Percentiles rank a stretch among this genome's conserved stretches.
Evolutionary conservation across 1,140 invertebrate species (phyloP).

Genomic region (Adoxophyes honmai): DNA sequence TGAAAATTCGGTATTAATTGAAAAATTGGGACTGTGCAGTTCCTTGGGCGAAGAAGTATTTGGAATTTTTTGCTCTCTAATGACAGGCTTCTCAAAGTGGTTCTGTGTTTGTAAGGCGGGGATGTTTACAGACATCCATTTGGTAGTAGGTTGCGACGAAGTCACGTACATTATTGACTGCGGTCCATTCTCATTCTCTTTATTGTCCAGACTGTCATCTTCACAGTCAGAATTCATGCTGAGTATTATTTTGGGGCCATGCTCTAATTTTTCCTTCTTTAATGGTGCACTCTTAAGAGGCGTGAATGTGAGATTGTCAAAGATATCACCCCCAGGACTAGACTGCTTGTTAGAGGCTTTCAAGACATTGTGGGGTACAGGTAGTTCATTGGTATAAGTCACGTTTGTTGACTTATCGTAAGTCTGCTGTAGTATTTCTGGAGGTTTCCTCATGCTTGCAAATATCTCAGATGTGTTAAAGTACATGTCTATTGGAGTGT

Average conservation of each 20-base stretch:
- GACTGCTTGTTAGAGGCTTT: slow-evolving; percentile 54
- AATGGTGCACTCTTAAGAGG: slow-evolving; percentile 45
- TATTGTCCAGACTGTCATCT: slow-evolving; percentile 54
- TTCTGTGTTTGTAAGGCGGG: slow-evolving; percentile 32
- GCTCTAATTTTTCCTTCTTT: slow-evolving; percentile 52
- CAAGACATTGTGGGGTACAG: slow-evolving; percentile 40
- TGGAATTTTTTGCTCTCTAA: slow-evolving; percentile 54
- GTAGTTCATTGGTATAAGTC: slow-evolving; percentile 24
- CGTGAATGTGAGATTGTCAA: slow-evolving; percentile 65
- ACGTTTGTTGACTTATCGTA: slow-evolving; percentile 48
- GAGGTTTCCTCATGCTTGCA: slow-evolving; percentile 41
- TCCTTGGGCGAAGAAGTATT: slow-evolving; percentile 70
- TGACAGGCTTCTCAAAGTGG: slow-evolving; percentile 39
- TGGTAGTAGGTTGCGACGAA: slow-evolving; percentile 44
- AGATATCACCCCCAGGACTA: slow-evolving; percentile 44
- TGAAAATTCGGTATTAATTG: slow-evolving; percentile 67
- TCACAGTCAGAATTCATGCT: slow-evolving; percentile 61
- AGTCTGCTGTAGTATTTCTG: slow-evolving; percentile 44
- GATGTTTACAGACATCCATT: slow-evolving; percentile 49
- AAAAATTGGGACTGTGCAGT: slow-evolving; percentile 64
- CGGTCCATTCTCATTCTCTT: slow-evolving; percentile 55
- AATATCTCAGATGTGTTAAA: slow-evolving; percentile 65
- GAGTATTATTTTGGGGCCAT: slow-evolving; percentile 55
- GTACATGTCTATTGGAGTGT: slow-evolving; percentile 46
- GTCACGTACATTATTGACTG: slow-evolving; percentile 56